Evolutionary conservation across 2,797 vertebrate species (phyloP).

Genomic region (Myiotriccus ornatus): DNA sequence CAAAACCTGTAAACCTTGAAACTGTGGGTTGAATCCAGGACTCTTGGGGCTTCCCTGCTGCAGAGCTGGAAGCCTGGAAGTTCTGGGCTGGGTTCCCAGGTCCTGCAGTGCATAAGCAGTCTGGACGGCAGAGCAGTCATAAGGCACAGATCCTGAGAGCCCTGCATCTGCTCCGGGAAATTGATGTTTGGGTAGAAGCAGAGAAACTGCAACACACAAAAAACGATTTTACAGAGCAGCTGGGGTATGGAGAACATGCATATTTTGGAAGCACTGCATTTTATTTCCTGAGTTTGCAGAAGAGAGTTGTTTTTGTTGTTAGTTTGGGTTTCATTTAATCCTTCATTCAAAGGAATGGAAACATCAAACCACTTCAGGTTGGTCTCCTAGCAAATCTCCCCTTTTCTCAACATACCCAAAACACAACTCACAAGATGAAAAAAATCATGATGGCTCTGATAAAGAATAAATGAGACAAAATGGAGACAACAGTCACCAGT

Average conservation of each 20-base stretch:
- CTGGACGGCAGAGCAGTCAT: neutral
- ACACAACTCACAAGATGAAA: neutral
- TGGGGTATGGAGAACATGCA: neutral
- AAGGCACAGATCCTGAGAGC: neutral
- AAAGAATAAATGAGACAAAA: neutral
- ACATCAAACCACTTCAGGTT: neutral
- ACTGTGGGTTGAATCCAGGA: neutral
- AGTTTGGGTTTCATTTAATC: neutral
- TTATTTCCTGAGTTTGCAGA: neutral
- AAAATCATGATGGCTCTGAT: neutral
- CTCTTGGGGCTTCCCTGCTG: neutral
- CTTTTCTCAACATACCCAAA: neutral
- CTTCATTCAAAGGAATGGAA: neutral
- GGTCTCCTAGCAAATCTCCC: neutral
- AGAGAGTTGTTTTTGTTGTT: neutral
- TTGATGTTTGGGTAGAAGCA: neutral
- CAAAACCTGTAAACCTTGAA: neutral
- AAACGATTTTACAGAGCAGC: neutral
- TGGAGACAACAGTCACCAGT: neutral
- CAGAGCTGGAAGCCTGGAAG: neutral
- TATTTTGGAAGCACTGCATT: neutral
- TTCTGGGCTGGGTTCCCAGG: slow-evolving; percentile 30
- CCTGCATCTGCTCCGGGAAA: slow-evolving; percentile 25
- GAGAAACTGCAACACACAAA: neutral
- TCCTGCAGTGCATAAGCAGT: neutral